Base-by-base conservation (phyloP, 2,888 invertebrate species). In the Anthophora plumipes region DNA sequence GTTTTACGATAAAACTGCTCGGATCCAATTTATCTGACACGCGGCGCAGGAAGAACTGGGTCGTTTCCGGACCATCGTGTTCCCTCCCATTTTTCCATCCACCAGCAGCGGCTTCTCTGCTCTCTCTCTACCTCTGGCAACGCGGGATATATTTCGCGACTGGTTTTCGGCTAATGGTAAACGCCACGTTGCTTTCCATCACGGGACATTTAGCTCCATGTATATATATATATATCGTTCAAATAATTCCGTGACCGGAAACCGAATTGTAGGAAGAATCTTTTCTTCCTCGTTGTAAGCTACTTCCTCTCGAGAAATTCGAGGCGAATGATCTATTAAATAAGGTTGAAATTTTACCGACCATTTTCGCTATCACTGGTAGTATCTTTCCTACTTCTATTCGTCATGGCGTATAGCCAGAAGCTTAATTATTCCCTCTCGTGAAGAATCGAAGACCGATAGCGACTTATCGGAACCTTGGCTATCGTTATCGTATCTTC, bases 21-120 rank as follows among this genome's bases (percentile, higher is more conserved):
- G 76, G 82, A 88, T 89, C 88, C 89, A 89, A 89, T 90, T 90
- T 89, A 89, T 88, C 88, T 76, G 88, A 85, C 85, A 85, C 84
- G 85, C 71, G 59, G 59, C 79, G 72, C 75, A 72, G 81, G 52
- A 77, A 86, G 88, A 90, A 89, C 88, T 88, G 82, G 89, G 88
- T 89, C 89, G 85, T 86, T 89, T 89, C 89, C 88, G 84, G 85
- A 69, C 88, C 82, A 82, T 85, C 85, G 82, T 84, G 83, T 84
- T 83, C 77, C 67, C 77, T 77, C 64, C 73, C 70, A 52, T 78
- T 74, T 74, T 69, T 71, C 70, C 64, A 41, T 75, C 68, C 61
- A n/a, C n/a, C n/a, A n/a, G n/a, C n/a, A n/a, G 37, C 31, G 4
- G 43, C 63, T 54, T 70, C 57, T 69, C 48, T 63, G 63, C 61